phyloP scores from a whole-genome alignment of 2,797 vertebrate genomes.

The Eurystomus glaucurus region DNA sequence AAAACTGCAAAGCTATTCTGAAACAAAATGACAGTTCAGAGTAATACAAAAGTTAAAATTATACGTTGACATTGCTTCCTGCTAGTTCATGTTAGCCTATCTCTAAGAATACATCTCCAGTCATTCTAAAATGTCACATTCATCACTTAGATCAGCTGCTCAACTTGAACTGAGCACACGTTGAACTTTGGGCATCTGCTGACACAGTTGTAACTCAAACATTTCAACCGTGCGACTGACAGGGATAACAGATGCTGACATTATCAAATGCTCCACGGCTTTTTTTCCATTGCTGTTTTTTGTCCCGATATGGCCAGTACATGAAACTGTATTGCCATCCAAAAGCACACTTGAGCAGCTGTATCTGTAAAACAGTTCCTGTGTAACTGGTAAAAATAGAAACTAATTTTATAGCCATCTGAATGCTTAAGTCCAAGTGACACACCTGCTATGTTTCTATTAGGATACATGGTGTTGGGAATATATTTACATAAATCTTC shows the following conservation, averaged over 20 bases:
- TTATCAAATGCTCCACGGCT: conserved; percentile 95
- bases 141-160: conserved; percentile 86
- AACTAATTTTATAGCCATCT: conserved; percentile 82
- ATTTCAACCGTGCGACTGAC: conserved; percentile 92
- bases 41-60: conserved; percentile 74
- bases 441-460: conserved; percentile 85
- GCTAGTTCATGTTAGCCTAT: conserved; percentile 75
- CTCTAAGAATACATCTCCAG: conserved; percentile 80
- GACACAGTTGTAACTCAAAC: conserved; percentile 88
- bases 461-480: conserved; percentile 68
- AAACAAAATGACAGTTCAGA: conserved; percentile 64
- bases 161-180: conserved; percentile 83
- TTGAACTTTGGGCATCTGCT: conserved; percentile 88
- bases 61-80: conserved; percentile 69
- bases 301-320: conserved; percentile 98
- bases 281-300: conserved; percentile 88
- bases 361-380: conserved; percentile 86
- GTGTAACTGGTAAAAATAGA: conserved; percentile 93
- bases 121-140: conserved; percentile 86
- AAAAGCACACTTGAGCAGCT: conserved; percentile 88
- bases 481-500: conserved; percentile 73
- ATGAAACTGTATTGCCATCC: conserved; percentile 84
- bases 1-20: conserved; percentile 29
- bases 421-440: conserved; percentile 87
- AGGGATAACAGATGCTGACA: conserved; percentile 99